Base-by-base conservation (phyloP, 2,113 vertebrate species). In the Cyanistes caeruleus region DNA sequence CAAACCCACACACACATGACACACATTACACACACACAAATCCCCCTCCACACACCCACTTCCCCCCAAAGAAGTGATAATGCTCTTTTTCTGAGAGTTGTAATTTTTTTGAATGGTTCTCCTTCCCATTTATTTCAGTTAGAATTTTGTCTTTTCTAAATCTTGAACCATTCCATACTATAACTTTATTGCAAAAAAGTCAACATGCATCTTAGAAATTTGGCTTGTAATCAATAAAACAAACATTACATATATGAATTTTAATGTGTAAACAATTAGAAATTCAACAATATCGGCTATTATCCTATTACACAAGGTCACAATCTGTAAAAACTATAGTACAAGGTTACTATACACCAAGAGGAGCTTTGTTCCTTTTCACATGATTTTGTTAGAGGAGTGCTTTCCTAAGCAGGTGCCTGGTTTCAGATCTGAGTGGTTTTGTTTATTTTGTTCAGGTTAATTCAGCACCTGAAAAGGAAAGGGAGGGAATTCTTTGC, bases 191-290 rank as follows among this genome's bases (percentile, higher is more conserved):
- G 98, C 98, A 99, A 99, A 97, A 96, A 99, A 99, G 98, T 99
- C 99, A 99, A 99, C 99, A 99, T 99, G 99, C 99, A 99, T 98
- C 98, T 99, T 99, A 99, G 99, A 99, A 99, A 99, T 99, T 98
- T 98, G 98, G 98, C 98, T 99, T 97, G 99, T 99, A 99, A 99
- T 99, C 97, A 98, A 98, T 98, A 99, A 99, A 99, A 99, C 98
- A 99, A 99, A 99, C 99, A 98, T 99, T 99, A 99, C 99, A 99
- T 98, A 98, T 98, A 99, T 98, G 99, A 98, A 98, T 99, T 99
- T 98, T 99, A 98, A 99, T 98, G 99, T 99, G 99, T 99, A 99
- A 99, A 99, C 99, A 99, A 98, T 99, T 99, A 99, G 99, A 99
- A 99, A 99, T 99, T 98, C 98, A 98, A 99, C 98, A 99, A 98